A percentile compares a stretch with the other conserved stretches of the same genome.
Evolutionary conservation across 2,113 vertebrate species (phyloP).

Genomic region (Rhinichthys klamathensis): DNA sequence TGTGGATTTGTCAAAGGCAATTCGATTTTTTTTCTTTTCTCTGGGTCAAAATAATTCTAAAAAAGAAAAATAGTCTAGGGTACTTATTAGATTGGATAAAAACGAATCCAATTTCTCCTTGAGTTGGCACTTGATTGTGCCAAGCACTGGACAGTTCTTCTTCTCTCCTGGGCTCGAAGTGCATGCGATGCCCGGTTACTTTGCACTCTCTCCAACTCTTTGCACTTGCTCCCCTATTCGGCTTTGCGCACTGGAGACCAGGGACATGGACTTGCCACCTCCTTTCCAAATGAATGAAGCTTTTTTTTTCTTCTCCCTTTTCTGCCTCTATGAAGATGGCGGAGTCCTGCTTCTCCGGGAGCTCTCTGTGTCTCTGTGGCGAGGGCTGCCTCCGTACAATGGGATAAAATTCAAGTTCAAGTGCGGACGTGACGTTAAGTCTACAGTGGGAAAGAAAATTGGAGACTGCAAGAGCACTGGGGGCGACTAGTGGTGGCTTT

Average conservation of each 20-base stretch:
- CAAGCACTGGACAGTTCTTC: constrained; percentile 70
- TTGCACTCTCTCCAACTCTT: constrained; percentile 64
- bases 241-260: constrained; percentile 55
- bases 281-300: constrained; percentile 57
- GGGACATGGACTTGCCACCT: constrained; percentile 58
- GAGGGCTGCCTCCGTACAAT: constrained; percentile 93
- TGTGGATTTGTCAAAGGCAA: constrained; percentile 31
- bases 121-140: constrained; percentile 58
- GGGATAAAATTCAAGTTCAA: constrained; percentile 99
- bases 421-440: constrained; percentile 99
- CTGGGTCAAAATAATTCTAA: constrained; percentile 39
- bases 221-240: constrained; percentile 59
- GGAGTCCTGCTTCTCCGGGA: constrained; percentile 91
- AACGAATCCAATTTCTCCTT: constrained; percentile 67
- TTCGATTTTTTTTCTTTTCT: constrained; percentile 35
- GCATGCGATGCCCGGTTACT: constrained; percentile 61
- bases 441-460: constrained; percentile 91
- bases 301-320: constrained; percentile 62
- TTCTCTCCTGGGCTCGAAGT: constrained; percentile 58
- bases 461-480: constrained; percentile 97
- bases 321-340: constrained; percentile 85
- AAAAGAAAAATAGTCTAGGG: constrained; percentile 31
- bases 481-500: constrained; percentile 99
- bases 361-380: constrained; percentile 92
- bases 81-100: constrained; percentile 10